phyloP scores from a whole-genome alignment of 1,140 invertebrate species.

The Drosophila watanabei region DNA sequence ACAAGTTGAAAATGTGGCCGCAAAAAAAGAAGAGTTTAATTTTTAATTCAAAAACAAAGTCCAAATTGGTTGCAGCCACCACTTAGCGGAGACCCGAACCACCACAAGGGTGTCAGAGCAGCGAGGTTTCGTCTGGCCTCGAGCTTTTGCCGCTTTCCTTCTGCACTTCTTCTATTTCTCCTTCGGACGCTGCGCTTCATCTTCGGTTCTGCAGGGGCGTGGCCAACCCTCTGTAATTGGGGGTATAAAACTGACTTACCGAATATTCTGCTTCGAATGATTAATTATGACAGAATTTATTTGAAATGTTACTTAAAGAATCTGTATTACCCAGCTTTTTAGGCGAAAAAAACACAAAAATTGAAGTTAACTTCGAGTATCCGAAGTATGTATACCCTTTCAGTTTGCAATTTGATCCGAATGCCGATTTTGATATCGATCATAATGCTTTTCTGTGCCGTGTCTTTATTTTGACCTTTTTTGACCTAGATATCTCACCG shows the following conservation, averaged over 20 bases:
- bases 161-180: background rate
- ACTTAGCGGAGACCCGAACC: constrained; percentile 12
- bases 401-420: background rate
- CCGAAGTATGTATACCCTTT: background rate
- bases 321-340: background rate
- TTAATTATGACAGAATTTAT: background rate
- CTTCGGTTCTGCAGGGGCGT: constrained; percentile 17
- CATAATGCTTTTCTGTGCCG: background rate
- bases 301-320: background rate
- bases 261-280: background rate
- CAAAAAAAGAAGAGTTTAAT: constrained; percentile 12
- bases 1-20: constrained; percentile 52
- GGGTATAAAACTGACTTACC: background rate
- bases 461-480: too few species aligned
- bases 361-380: background rate
- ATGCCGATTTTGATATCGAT: background rate
- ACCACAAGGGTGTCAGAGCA: background rate
- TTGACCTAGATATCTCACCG: too few species aligned
- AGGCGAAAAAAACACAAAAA: background rate
- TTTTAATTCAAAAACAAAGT: background rate
- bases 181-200: constrained; percentile 5
- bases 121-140: constrained; percentile 4
- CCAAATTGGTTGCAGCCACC: background rate
- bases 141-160: constrained; percentile 20
- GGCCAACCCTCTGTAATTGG: background rate